These are phyloP conservation scores for Scaptomyza hsui DNA, from an alignment of 1,140 invertebrate species.

Conservation along the genomic window DNA sequence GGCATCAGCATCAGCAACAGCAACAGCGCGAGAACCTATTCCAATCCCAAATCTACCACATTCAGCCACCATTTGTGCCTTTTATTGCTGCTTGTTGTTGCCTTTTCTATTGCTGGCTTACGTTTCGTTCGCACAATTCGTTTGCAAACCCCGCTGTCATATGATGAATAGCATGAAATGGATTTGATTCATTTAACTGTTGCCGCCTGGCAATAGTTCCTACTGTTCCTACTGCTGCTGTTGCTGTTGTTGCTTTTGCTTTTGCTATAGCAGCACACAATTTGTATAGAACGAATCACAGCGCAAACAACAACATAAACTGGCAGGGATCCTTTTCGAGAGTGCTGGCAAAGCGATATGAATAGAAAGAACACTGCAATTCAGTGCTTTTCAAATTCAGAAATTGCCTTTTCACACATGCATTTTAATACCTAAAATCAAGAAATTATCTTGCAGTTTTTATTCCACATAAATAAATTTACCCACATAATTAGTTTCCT, in stretches of 20 bases:
- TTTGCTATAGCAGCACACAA: slow-evolving; percentile 14
- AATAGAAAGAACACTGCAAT: background rate
- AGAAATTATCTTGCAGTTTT: no score
- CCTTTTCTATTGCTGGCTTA: slow-evolving; percentile 46
- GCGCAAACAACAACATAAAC: slow-evolving; percentile 22
- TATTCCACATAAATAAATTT: no score
- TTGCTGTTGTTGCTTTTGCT: slow-evolving; percentile 11
- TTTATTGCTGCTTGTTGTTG: slow-evolving; percentile 12
- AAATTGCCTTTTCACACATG: no score
- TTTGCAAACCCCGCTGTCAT: slow-evolving; percentile 62
- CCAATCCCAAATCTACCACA: slow-evolving; percentile 45
- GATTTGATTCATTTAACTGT: slow-evolving; percentile 80
- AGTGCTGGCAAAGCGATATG: slow-evolving; percentile 4
- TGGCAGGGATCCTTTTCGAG: slow-evolving; percentile 10
- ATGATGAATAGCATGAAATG: slow-evolving; percentile 78
- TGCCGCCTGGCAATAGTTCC: slow-evolving; percentile 35
- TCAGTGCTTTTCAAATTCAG: background rate
- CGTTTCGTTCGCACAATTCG: slow-evolving; percentile 44
- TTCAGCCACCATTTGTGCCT: slow-evolving; percentile 39
- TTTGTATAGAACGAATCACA: slow-evolving; percentile 56
- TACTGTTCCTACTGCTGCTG: slow-evolving; percentile 14
- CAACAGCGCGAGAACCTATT: background rate
- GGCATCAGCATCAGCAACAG: background rate
- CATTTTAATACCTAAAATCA: no score
- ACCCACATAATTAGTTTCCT: no score